Evolutionary conservation across 2,113 vertebrate genomes (phyloP), one percentile per base, ranked within the genome.

Genomic region (Pungitius pungitius): DNA sequence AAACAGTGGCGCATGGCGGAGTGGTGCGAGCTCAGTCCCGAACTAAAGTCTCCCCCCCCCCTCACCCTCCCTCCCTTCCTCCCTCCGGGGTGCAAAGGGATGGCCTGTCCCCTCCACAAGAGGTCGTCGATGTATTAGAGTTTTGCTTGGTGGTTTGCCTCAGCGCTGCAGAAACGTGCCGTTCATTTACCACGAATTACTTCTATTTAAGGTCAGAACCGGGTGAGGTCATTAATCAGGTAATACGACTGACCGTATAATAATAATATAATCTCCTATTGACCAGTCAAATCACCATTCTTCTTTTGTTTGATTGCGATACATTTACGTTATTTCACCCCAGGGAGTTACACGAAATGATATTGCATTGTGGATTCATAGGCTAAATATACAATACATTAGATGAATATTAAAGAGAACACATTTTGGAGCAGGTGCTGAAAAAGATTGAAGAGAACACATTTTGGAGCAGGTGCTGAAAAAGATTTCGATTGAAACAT

Each of bases 111-210:
- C 73, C 65, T 86, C 90, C 94, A 94, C 94, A 90, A 93, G 94
- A 92, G 93, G 94, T 93, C 92, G 93, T 85, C 88, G 83, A 90
- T 90, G 92, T 81, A 92, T 91, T 90, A 91, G 37, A 76, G 45
- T 91, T 92, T 78, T 47, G 24, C 55, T 14, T 17, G n/a, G 54
- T 17, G 72, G 58, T 33, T n/a, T 8, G 39, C 47, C 22, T 35
- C 0, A 27, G 49, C 58, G 2, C 73, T 3, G 57, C 69, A 39
- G 24, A 40, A 17, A 68, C 59, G 11, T 14, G 63, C 24, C 51
- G 8, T 3, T 30, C 0, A 24, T 37, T 12, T 35, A 0, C 47
- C 49, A 8, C 59, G 2, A 22, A 18, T 5, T 14, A 8, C 49
- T 27, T 12, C 4, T 35, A 0, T 33, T 33, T 22, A 7, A 20